Evolutionary conservation across 2,113 vertebrate genomes (phyloP).

Genomic region (Lichenostomus cassidix): DNA sequence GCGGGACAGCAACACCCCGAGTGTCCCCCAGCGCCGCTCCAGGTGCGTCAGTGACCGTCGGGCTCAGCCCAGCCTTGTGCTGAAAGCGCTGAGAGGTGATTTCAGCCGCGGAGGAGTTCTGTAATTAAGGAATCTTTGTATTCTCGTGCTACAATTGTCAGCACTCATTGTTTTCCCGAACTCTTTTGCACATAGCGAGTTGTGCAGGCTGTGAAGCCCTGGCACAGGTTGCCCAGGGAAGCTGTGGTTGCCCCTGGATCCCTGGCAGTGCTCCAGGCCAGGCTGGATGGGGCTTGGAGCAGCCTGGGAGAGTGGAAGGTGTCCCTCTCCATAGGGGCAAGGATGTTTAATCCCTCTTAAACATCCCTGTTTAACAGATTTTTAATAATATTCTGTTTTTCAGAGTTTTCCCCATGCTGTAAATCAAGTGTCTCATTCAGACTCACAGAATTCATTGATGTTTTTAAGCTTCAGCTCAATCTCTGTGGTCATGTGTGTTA

Average conservation of each 20-base stretch:
- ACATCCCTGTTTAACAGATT: not conserved
- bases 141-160: rapidly evolving
- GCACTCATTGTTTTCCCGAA: not conserved
- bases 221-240: not conserved
- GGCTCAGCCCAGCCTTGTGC: rapidly evolving
- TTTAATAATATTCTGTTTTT: not conserved
- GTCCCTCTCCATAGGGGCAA: not conserved
- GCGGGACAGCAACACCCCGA: not conserved
- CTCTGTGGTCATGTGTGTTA: not conserved
- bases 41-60: conserved; percentile 28
- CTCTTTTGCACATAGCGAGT: rapidly evolving
- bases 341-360: not conserved
- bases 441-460: not conserved
- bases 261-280: not conserved
- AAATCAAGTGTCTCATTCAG: not conserved
- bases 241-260: not conserved
- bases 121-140: rapidly evolving
- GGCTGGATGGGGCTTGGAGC: not conserved
- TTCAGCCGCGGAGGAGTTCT: rapidly evolving
- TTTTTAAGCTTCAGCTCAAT: not conserved
- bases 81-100: rapidly evolving
- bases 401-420: not conserved
- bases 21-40: not conserved
- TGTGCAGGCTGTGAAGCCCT: not conserved
- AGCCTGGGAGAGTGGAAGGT: rapidly evolving